These are phyloP conservation scores for Labeo rohita DNA, from an alignment of 2,113 vertebrate genomes.

Conservation along the genomic window DNA sequence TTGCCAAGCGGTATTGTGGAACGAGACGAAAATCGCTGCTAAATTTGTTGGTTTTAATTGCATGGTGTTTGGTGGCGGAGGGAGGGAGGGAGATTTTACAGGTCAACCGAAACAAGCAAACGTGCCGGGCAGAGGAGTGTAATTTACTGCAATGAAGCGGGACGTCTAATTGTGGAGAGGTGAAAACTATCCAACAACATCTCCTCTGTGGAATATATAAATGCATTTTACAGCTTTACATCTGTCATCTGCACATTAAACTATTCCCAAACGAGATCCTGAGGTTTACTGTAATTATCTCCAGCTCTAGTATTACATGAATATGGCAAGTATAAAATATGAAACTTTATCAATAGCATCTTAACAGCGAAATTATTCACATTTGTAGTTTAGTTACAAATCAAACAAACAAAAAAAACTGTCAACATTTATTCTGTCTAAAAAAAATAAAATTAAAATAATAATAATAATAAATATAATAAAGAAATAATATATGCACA, in stretches of 20 bases:
- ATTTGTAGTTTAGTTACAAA: background rate
- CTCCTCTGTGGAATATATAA: background rate
- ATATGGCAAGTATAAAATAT: background rate
- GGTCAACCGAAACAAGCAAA: slow-evolving; percentile 42
- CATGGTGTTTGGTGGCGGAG: background rate
- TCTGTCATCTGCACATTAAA: slow-evolving; percentile 19
- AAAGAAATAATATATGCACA: too few relatives aligned
- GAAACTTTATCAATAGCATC: background rate
- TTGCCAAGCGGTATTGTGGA: background rate
- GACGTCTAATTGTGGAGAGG: background rate
- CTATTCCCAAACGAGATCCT: background rate
- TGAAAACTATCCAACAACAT: slow-evolving; percentile 10
- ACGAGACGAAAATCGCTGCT: background rate
- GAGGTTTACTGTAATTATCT: background rate
- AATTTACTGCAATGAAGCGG: slow-evolving; percentile 2
- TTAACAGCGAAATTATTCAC: background rate
- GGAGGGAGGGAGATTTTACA: background rate
- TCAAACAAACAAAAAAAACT: background rate
- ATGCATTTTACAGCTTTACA: slow-evolving; percentile 5
- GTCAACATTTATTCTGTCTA: too few relatives aligned
- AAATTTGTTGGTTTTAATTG: slow-evolving; percentile 43
- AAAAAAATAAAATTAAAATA: too few relatives aligned
- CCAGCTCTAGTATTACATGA: background rate
- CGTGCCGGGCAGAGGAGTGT: background rate
- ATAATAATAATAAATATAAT: too few relatives aligned